These are phyloP conservation scores for Otus sunia DNA, from an alignment of 2,113 vertebrate species.

Conservation along the genomic window DNA sequence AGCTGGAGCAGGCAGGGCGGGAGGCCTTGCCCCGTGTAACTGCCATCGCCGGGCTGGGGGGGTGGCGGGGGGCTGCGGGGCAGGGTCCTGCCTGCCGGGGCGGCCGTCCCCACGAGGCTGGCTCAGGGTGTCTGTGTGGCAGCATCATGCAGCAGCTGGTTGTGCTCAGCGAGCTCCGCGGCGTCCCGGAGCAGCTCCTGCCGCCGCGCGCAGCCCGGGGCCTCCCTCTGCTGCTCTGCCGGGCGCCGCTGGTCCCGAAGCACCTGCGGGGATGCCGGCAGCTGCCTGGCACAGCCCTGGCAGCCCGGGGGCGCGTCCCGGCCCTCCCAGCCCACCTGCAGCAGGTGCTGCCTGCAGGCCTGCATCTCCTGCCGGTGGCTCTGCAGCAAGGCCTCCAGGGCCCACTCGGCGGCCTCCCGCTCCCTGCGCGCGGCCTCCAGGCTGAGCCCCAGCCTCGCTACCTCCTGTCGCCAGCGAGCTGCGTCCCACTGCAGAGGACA, in stretches of 20 bases:
- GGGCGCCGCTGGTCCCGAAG: slow-evolving; percentile 77
- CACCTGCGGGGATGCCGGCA: slow-evolving; percentile 59
- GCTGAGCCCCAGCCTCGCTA: slow-evolving; percentile 72
- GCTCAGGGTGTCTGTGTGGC: not conserved
- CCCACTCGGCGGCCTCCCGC: slow-evolving; percentile 67
- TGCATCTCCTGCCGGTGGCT: slow-evolving; percentile 68
- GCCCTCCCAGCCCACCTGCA: slow-evolving; percentile 75
- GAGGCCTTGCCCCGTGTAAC: not conserved
- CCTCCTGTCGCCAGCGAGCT: slow-evolving; percentile 69
- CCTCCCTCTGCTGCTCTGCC: slow-evolving; percentile 75
- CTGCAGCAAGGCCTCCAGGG: slow-evolving; percentile 70
- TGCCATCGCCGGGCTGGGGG: rapidly evolving
- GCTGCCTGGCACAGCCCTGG: not conserved
- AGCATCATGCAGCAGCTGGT: slow-evolving; percentile 75
- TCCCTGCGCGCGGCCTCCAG: slow-evolving; percentile 78
- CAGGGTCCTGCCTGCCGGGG: not conserved
- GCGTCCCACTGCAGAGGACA: slow-evolving; percentile 31
- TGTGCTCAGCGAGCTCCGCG: slow-evolving; percentile 71
- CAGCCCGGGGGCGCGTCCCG: rapidly evolving
- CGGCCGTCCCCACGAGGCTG: rapidly evolving
- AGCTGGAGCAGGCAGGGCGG: rapidly evolving
- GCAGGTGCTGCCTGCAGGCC: slow-evolving; percentile 72
- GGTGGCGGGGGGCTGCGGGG: not conserved
- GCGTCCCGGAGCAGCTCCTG: slow-evolving; percentile 77
- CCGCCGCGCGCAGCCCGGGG: slow-evolving; percentile 77